Evolutionary conservation across 2,797 vertebrate species (phyloP), one percentile per base, ranked within the genome.

Genomic region (Chelonia mydas): DNA sequence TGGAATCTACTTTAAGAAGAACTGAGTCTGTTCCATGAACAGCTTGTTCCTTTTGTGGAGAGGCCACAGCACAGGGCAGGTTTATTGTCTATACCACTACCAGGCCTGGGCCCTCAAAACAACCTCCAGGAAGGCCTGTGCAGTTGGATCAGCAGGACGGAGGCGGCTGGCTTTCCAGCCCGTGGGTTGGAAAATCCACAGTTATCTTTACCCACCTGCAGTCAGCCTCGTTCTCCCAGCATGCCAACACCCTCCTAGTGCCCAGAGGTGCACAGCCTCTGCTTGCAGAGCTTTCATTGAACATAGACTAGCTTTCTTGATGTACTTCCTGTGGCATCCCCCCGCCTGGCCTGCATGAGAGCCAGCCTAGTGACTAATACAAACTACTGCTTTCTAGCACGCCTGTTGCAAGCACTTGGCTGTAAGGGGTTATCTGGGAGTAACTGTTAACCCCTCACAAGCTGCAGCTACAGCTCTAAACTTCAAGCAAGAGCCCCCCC

Each of bases 401-500:
- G 21, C 9, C 5, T 74, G 11, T 41, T 27, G 41, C 8, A 45
- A 37, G 41, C 41, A 11, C 23, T 9, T 23, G 21, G 37, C 37
- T 41, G 72, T 27, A 74, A 74, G 41, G 25, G 33, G n/a, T 65
- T 65, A n/a, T 15, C 33, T 65, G 57, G n/a, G n/a, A 72, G 19
- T 41, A 33, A 23, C 37, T 41, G 23, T 23, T 45, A 45, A 17
- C 33, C 31, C 15, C 33, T 9, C 31, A 3, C 33, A n/a, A 13
- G 31, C 33, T 8, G 28, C 28, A 15, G 28, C 57, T 61, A 65
- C 33, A 7, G 61, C 61, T 65, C 61, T 65, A n/a, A 65, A n/a
- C 31, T n/a, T 17, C 3, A 6, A 17, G 59, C 1, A 7, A 65
- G 59, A 5, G 8, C 59, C 6, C 4, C 4, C 9, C 4, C 10